Base-by-base conservation (phyloP, 2,113 vertebrate genomes). In the Callionymus lyra region DNA sequence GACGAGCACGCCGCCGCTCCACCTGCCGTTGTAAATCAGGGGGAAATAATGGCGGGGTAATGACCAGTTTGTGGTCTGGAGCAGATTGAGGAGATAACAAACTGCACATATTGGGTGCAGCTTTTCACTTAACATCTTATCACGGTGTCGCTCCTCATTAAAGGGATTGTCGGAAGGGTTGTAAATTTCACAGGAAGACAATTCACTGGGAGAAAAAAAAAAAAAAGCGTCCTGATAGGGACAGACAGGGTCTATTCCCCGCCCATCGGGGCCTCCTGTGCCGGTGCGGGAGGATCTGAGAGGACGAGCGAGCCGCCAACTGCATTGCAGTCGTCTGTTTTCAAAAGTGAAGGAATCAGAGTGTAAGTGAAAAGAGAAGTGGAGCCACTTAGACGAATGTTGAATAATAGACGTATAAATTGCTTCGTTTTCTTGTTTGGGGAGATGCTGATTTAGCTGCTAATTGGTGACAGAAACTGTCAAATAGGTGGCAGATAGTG, bases 381-480 rank as follows among this genome's bases (percentile, higher is more conserved):
- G 68, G 66, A 64, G 50, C 57, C 56, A 70, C 68, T 76, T 48
- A 81, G 74, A 75, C 80, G 65, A 66, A 72, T 50, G 55, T 69
- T 79, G 77, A 83, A 85, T 85, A 84, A 84, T 71, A 82, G 77
- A 84, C 80, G 61, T 77, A 80, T 79, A 85, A 84, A 83, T 77
- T 73, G 81, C 79, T 68, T 71, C 46, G 62, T 78, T 81, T 75
- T 71, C 83, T 85, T 92, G 88, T 90, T 93, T 90, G 90, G 83
- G 47, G 88, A 90, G 92, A 88, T 88, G 90, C 92, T 91, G 93
- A 97, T 97, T 97, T 95, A 93, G 89, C 89, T 91, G 92, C 93
- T 98, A 97, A 98, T 98, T 98, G 94, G 92, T 94, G 94, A 98
- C 95, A 98, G 93, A 94, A 97, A 89, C 93, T 97, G 94, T 97